Percentiles rank a stretch among this genome's conserved stretches.
phyloP scores from a whole-genome alignment of 2,888 invertebrate genomes.

The Magallana nippona region DNA sequence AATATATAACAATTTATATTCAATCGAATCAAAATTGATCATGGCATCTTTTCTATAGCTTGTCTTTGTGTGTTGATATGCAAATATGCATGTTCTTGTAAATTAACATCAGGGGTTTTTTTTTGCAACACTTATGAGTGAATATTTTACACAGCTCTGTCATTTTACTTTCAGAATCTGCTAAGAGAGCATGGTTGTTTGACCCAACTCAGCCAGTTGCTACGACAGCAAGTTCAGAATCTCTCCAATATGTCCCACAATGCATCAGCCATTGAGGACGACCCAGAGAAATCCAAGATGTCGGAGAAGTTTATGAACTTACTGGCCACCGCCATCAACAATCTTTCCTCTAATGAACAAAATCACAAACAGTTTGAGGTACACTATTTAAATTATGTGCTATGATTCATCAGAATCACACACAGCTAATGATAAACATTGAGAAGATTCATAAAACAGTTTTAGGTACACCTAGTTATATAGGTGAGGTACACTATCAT shows the following conservation, averaged over 20 bases:
- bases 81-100: no score
- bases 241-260: slow-evolving; percentile 58
- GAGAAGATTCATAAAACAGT: no score
- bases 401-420: background rate
- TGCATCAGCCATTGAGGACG: slow-evolving; percentile 53
- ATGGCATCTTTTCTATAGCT: no score
- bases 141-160: background rate
- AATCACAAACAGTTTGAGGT: slow-evolving; percentile 82
- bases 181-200: slow-evolving; percentile 82
- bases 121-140: no score
- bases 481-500: no score
- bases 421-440: background rate
- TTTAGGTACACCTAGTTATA: no score
- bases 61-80: no score
- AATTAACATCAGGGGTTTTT: no score
- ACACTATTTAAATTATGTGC: slow-evolving; percentile 34
- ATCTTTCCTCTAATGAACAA: slow-evolving; percentile 82
- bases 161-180: slow-evolving; percentile 78
- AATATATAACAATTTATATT: no score
- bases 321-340: slow-evolving; percentile 81
- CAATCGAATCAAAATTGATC: no score
- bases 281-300: slow-evolving; percentile 47
- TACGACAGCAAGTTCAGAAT: slow-evolving; percentile 63
- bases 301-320: slow-evolving; percentile 68
- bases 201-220: slow-evolving; percentile 80